These are phyloP conservation scores for Scleropages formosus DNA, from an alignment of 2,797 vertebrate species.

Conservation along the genomic window DNA sequence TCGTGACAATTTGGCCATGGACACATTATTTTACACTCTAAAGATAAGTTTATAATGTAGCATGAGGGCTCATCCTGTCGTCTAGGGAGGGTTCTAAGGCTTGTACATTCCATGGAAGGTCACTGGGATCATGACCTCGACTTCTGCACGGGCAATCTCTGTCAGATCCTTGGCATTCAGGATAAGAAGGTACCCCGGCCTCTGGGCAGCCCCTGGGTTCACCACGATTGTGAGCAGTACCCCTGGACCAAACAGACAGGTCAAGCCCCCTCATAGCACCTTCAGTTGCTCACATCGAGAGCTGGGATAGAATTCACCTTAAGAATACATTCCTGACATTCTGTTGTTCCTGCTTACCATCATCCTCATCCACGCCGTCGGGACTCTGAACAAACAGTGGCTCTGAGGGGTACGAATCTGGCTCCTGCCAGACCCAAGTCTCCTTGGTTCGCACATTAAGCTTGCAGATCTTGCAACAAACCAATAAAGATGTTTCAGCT, in stretches of 20 bases:
- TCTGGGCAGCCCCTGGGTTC: constrained; percentile 77
- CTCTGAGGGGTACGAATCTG: constrained; percentile 86
- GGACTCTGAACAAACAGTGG: constrained; percentile 85
- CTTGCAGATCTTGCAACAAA: constrained; percentile 75
- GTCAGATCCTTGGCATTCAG: constrained; percentile 82
- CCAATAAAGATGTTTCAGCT: background rate
- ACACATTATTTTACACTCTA: background rate
- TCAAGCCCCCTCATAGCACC: background rate
- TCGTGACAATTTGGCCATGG: background rate
- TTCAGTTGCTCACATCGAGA: background rate
- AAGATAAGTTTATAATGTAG: background rate
- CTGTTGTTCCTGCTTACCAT: constrained; percentile 68
- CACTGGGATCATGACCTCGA: constrained; percentile 82
- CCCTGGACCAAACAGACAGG: constrained; percentile 57
- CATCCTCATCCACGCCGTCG: constrained; percentile 82
- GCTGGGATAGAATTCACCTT: background rate
- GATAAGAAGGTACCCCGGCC: constrained; percentile 83
- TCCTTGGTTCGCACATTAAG: constrained; percentile 90
- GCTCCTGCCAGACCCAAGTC: constrained; percentile 88
- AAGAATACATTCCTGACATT: background rate
- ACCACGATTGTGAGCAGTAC: constrained; percentile 86
- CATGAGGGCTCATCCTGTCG: background rate
- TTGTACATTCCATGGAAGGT: constrained; percentile 86
- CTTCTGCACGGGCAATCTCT: constrained; percentile 85
- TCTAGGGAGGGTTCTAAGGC: constrained; percentile 40